These are phyloP conservation scores for Drosophila falleni DNA, from an alignment of 2,888 invertebrate species.

Conservation along the genomic window DNA sequence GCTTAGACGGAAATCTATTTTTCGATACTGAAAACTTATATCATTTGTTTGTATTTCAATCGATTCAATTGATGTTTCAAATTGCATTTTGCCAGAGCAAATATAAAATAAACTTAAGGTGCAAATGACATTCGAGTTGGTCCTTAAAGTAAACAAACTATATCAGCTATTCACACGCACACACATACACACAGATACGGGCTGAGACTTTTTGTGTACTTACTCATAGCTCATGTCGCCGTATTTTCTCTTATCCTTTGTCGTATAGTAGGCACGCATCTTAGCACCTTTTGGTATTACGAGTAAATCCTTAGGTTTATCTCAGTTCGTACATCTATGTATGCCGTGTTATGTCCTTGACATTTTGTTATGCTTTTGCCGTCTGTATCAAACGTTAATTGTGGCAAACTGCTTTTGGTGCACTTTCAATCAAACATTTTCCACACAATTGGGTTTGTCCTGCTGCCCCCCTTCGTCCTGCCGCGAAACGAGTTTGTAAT, in stretches of 20 bases:
- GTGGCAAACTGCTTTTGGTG: constrained; percentile 41
- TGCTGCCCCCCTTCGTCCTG: background rate
- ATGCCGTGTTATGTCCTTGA: constrained; percentile 61
- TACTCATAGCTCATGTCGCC: constrained; percentile 82
- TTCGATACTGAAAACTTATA: background rate
- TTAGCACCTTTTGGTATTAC: constrained; percentile 41
- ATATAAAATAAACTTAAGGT: constrained; percentile 44
- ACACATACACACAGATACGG: background rate
- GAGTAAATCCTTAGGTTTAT: constrained; percentile 34
- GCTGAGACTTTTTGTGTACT: constrained; percentile 50
- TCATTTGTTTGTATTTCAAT: constrained; percentile 42
- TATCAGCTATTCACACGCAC: constrained; percentile 28
- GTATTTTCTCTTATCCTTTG: constrained; percentile 78
- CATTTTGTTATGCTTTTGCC: constrained; percentile 45
- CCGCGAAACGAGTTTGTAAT: constrained; percentile 3
- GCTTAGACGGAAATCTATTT: constrained; percentile 12
- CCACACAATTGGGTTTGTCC: constrained; percentile 48
- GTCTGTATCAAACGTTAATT: constrained; percentile 39
- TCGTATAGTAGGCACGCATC: constrained; percentile 77
- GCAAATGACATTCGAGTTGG: constrained; percentile 62
- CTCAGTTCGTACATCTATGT: constrained; percentile 9
- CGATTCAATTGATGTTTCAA: constrained; percentile 58
- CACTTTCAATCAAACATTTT: constrained; percentile 66
- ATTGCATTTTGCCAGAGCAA: constrained; percentile 57
- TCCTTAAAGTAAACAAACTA: constrained; percentile 61